phyloP scores from a whole-genome alignment of 2,888 invertebrate genomes.

The Oxycera nigricornis region DNA sequence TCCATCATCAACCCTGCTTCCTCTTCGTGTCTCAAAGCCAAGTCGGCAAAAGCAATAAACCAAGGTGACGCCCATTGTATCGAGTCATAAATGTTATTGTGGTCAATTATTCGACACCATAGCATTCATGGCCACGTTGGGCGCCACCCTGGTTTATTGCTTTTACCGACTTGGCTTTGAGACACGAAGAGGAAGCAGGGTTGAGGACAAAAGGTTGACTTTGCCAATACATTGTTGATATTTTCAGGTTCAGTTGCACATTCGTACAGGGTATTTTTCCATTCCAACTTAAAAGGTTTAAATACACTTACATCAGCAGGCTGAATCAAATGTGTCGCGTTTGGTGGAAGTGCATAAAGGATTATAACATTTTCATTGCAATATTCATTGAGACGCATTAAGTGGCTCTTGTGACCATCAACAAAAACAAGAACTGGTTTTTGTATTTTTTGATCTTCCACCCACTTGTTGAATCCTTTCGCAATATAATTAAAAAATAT shows the following conservation, averaged over 20 bases:
- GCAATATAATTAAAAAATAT: neutral
- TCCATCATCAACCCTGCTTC: no score
- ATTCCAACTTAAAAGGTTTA: neutral
- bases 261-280: no score
- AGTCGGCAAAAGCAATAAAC: no score
- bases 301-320: neutral
- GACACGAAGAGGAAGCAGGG: no score
- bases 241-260: neutral
- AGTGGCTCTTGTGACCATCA: no score
- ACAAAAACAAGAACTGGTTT: neutral
- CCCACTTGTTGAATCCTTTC: neutral
- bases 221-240: neutral
- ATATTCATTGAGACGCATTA: neutral
- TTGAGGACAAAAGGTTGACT: neutral
- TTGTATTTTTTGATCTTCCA: neutral
- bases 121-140: no score
- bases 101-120: no score
- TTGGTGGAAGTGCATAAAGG: neutral
- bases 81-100: no score
- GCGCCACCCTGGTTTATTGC: no score
- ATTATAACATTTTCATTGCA: neutral
- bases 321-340: neutral
- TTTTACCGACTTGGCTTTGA: no score
- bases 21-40: no score
- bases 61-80: no score